Base-by-base conservation (phyloP, 2,888 invertebrate genomes). In the Alloscopus bannaensis region DNA sequence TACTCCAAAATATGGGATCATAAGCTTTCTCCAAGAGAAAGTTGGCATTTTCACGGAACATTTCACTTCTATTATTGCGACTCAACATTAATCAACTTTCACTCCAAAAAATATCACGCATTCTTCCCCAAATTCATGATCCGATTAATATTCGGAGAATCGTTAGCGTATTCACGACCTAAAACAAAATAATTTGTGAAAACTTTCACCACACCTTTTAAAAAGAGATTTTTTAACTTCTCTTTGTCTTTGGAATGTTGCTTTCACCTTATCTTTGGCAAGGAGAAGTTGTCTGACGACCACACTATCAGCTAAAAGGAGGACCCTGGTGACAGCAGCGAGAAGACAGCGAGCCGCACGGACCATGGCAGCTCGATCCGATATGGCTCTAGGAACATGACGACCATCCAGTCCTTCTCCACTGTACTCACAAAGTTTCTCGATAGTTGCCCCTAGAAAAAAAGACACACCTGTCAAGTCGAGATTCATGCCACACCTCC, bases 291-390 rank as follows among this genome's bases (percentile, higher is more conserved):
- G 98, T 87, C 98, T 96, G 75, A 99, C 98, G 62, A 99, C 96
- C 79, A 99, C 97, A 88, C 97, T 95, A 90, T 99, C 99, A 13
- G 99, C 99, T 86, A 99, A 91, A 77, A 99, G 91, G 70, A 99
- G 92, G 72, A 99, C 98, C 87, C 97, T 91, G 66, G 99, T 99
- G 85, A 99, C 97, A 75, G 98, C 95, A 60, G 95, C 95, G 77
- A 99, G 91, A 68, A 99, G 92, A 87, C 96, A 81, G 42, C 77
- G 64, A 81, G 98, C 96, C 65, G 98, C 97, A 86, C 96, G 91
- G 82, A 98, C 95, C 90, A 99, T 93, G 28, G 92, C 91, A 59
- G 91, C 91, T 86, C 93, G 89, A 87, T 92, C 92, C 55, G 91
- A 88, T 73, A 91, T 87, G 81, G 91, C 91, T 85, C 85, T 76